Percentiles rank a stretch among this genome's conserved stretches.
Conservation (phyloP, 2,113 vertebrate genomes). For the Conger conger region DNA sequence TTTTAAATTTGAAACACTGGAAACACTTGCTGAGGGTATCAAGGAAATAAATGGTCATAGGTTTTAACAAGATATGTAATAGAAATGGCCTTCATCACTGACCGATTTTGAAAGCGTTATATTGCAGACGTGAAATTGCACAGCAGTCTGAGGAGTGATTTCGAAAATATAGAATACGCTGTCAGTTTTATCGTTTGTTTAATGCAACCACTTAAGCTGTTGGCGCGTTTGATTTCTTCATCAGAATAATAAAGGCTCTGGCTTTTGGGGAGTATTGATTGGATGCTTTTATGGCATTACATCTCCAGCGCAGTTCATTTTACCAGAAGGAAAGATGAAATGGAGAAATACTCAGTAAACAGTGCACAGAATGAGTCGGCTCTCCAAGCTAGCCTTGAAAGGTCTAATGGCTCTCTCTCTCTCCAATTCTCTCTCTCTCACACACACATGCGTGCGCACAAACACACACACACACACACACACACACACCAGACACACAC, state of each 20-base stretch:
- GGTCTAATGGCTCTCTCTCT: background rate
- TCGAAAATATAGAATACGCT: background rate
- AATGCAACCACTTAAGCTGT: background rate
- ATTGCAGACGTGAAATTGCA: background rate
- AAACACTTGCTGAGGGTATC: background rate
- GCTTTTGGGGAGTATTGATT: conserved; percentile 3
- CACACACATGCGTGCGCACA: background rate
- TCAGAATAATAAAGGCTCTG: background rate
- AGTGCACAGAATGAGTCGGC: background rate
- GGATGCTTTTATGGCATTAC: background rate
- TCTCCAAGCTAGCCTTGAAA: background rate
- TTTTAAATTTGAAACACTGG: background rate
- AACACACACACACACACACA: background rate
- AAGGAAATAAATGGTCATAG: background rate
- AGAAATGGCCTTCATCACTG: background rate
- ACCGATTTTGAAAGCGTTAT: background rate
- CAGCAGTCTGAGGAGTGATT: background rate
- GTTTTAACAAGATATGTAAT: background rate
- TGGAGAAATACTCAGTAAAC: background rate
- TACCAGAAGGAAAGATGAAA: background rate
- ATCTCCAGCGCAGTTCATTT: background rate
- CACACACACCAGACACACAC: background rate
- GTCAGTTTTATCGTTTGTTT: conserved; percentile 4
- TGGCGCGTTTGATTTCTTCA: background rate
- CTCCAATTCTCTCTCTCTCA: no score